A percentile compares a stretch with the other conserved stretches of the same genome.
These are phyloP conservation scores for Xenopus petersii DNA, from an alignment of 2,797 vertebrate species.

Conservation along the genomic window DNA sequence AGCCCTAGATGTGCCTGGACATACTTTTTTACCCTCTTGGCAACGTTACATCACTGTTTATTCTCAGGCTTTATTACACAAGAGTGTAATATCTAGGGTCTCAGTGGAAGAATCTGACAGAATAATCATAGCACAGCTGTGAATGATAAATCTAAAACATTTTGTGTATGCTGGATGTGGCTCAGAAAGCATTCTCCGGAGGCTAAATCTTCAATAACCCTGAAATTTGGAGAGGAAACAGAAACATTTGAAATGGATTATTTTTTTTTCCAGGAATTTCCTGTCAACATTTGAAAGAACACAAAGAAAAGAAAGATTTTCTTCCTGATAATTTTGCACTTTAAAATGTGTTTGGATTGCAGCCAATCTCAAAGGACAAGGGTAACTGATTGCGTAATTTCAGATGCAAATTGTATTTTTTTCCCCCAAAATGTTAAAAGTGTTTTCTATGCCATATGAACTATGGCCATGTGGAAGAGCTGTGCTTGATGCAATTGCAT, in stretches of 20 bases:
- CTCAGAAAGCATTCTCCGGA: conserved; percentile 12
- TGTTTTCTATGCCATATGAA: no score
- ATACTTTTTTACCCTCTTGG: conserved; percentile 4
- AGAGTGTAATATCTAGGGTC: conserved; percentile 5
- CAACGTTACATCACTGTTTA: conserved; percentile 5
- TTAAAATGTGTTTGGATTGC: no score
- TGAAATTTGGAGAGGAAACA: conserved; percentile 28
- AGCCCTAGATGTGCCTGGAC: background rate
- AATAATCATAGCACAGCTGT: conserved; percentile 27
- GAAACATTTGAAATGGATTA: conserved; percentile 24
- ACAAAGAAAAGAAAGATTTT: no score
- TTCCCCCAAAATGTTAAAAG: no score
- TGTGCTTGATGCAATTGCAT: no score
- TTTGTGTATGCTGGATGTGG: conserved; percentile 13
- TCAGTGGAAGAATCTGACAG: conserved; percentile 6
- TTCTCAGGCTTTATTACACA: conserved; percentile 15
- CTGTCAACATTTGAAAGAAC: conserved; percentile 1
- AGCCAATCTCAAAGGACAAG: no score
- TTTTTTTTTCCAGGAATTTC: conserved; percentile 9
- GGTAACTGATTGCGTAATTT: no score
- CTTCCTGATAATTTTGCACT: no score
- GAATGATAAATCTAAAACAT: conserved; percentile 14
- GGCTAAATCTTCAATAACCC: conserved; percentile 13
- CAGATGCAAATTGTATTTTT: no score
- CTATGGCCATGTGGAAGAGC: no score